Conservation (phyloP, 2,113 vertebrate species). For the Nannospalax galili region DNA sequence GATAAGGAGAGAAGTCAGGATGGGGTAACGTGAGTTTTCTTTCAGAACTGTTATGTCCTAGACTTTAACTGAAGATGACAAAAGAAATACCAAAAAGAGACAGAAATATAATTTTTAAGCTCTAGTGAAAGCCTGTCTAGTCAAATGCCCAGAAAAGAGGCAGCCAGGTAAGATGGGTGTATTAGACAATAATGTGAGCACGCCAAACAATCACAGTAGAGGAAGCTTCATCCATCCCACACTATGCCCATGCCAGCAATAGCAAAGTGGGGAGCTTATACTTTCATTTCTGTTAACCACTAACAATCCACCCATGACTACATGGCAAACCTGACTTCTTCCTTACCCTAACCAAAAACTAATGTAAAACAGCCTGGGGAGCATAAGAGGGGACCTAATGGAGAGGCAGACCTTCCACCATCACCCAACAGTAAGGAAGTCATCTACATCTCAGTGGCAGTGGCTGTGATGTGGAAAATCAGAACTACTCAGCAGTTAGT, state of each 20-base stretch:
- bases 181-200: not conserved
- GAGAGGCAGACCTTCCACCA: not conserved
- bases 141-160: not conserved
- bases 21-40: not conserved
- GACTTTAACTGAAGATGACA: not conserved
- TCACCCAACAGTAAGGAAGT: not conserved
- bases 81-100: not conserved
- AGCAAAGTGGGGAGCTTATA: not conserved
- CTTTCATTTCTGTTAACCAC: not conserved
- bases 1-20: not conserved
- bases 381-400: not conserved
- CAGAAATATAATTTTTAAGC: not conserved
- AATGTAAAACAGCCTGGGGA: not conserved
- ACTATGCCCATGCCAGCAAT: not conserved
- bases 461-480: not conserved
- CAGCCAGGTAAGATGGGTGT: not conserved
- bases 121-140: not conserved
- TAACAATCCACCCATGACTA: not conserved
- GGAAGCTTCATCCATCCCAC: not conserved
- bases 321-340: not conserved
- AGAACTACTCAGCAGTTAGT: not conserved
- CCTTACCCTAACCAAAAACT: not conserved
- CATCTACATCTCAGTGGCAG: accelerated
- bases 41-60: not conserved
- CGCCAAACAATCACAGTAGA: not conserved